Percentiles rank a stretch among this genome's conserved stretches.
Conservation (phyloP, 1,140 invertebrate species). For the Stegodyphus dumicola region DNA sequence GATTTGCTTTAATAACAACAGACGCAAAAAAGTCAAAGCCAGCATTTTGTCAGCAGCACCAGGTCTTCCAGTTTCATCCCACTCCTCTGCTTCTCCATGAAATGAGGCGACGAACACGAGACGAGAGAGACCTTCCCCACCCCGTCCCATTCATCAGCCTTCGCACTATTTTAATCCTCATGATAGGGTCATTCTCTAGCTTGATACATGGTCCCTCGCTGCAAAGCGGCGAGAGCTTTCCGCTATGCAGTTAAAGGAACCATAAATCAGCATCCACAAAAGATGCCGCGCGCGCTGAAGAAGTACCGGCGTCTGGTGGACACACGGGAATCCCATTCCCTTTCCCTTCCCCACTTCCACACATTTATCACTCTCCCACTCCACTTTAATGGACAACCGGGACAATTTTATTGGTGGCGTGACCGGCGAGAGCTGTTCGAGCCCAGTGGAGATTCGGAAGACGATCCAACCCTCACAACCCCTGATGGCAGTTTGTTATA, state of each 20-base stretch:
- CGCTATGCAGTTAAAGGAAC: constrained; percentile 46
- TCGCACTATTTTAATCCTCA: constrained; percentile 41
- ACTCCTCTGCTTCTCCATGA: too few relatives aligned
- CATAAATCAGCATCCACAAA: constrained; percentile 52
- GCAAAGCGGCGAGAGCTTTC: not conserved
- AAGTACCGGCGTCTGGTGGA: constrained; percentile 43
- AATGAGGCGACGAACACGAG: too few relatives aligned
- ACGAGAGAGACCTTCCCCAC: not conserved
- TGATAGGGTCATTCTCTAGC: constrained; percentile 40
- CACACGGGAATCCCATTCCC: not conserved
- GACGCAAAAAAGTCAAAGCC: too few relatives aligned
- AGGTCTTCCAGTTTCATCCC: too few relatives aligned
- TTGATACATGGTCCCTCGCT: constrained; percentile 38
- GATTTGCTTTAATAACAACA: too few relatives aligned
- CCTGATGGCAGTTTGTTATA: not conserved
- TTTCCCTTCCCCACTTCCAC: not conserved
- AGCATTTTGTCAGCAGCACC: too few relatives aligned
- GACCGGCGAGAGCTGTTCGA: constrained; percentile 31
- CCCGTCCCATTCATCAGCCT: constrained; percentile 12
- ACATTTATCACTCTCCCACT: constrained; percentile 50
- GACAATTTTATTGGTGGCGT: constrained; percentile 53
- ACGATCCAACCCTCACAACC: not conserved
- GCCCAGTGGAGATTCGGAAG: not conserved
- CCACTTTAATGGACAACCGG: constrained; percentile 51
- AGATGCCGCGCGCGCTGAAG: constrained; percentile 34